A percentile compares a stretch with the other conserved stretches of the same genome.
phyloP scores from a whole-genome alignment of 1,140 invertebrate genomes.

The Apis florea region DNA sequence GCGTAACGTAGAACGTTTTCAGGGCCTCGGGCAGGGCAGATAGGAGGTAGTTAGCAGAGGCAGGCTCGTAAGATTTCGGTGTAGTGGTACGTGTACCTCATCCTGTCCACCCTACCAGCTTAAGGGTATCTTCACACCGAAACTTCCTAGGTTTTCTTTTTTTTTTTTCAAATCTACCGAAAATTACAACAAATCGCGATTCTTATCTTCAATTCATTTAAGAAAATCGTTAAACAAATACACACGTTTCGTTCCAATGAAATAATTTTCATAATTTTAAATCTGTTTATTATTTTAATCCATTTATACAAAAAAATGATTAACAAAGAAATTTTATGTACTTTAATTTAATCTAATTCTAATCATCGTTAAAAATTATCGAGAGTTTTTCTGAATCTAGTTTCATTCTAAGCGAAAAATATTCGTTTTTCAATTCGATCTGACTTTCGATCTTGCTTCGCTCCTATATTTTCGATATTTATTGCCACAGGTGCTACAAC shows the following conservation, averaged over 20 bases:
- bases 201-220: background rate
- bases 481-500: background rate
- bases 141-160: background rate
- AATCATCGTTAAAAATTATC: background rate
- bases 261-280: background rate
- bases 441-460: background rate
- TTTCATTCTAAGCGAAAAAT: background rate
- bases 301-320: too few species aligned
- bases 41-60: conserved; percentile 76
- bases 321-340: background rate
- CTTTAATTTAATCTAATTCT: background rate
- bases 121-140: conserved; percentile 69
- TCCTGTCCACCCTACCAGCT: conserved; percentile 73
- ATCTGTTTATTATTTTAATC: too few species aligned
- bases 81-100: conserved; percentile 71
- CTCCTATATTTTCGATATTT: background rate
- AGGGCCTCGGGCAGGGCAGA: conserved; percentile 75
- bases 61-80: conserved; percentile 76
- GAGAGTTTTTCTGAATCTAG: background rate
- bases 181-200: background rate
- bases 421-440: background rate
- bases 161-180: background rate
- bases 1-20: conserved; percentile 76
- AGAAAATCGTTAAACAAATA: background rate
- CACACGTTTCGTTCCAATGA: background rate